Conservation (phyloP, 1,140 invertebrate genomes). For the Bathynomus jamesi region DNA sequence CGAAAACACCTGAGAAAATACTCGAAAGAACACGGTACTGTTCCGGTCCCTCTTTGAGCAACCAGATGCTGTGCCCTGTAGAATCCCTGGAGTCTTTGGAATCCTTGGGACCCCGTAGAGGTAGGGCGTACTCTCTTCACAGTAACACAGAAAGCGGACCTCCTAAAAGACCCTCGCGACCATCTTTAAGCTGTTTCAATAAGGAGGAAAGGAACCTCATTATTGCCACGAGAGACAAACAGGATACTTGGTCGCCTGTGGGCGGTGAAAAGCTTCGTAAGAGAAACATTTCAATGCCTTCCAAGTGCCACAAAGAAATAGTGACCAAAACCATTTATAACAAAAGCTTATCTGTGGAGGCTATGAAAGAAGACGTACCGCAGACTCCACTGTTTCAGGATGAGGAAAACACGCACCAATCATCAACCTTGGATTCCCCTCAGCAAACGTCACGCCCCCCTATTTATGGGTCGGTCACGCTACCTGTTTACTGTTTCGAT, state of each 20-base stretch:
- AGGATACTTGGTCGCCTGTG: conserved; percentile 5
- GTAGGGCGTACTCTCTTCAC: background rate
- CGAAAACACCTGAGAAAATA: too few species aligned
- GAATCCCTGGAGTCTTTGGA: background rate
- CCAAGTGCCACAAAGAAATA: conserved; percentile 14
- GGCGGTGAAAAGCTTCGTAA: conserved; percentile 14
- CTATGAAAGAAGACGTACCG: conserved; percentile 14
- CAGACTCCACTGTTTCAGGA: conserved; percentile 14
- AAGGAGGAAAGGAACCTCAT: conserved; percentile 28
- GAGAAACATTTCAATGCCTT: conserved; percentile 29
- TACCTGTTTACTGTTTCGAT: background rate
- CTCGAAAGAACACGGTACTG: background rate
- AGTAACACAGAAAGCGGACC: background rate
- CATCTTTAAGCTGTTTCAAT: background rate
- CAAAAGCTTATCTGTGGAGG: conserved; percentile 21
- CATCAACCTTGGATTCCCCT: background rate
- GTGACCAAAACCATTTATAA: background rate
- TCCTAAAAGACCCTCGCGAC: background rate
- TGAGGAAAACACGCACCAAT: conserved; percentile 12
- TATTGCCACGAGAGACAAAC: conserved; percentile 28
- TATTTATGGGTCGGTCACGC: background rate
- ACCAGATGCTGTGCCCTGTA: background rate
- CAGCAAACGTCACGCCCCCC: background rate
- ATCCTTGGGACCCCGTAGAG: background rate
- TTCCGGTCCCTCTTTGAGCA: background rate